A percentile compares a stretch with the other conserved stretches of the same genome.
Conservation (phyloP, 2,113 vertebrate genomes). For the Amia ocellicauda region DNA sequence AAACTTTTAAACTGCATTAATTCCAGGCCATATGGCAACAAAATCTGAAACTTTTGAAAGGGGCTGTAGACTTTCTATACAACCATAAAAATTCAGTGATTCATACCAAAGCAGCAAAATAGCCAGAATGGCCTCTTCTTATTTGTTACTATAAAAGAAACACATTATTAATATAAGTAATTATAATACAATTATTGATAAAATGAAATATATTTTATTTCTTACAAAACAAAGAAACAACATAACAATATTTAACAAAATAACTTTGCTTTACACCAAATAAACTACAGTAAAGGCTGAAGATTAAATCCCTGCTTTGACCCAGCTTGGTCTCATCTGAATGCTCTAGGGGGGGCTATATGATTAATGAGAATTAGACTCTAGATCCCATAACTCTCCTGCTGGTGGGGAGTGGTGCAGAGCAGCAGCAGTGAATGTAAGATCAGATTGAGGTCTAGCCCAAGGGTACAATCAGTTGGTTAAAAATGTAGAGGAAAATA, state of each 20-base stretch:
- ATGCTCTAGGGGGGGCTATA: background rate
- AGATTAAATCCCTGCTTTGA: background rate
- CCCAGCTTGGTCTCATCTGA: slow-evolving; percentile 3
- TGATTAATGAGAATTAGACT: background rate
- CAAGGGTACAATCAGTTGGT: background rate
- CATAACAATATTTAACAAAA: background rate
- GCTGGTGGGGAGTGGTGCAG: background rate
- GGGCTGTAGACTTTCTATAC: too few species aligned
- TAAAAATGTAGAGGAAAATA: background rate
- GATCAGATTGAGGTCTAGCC: background rate
- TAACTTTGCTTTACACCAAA: background rate
- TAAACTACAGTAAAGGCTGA: background rate
- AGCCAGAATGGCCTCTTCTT: too few species aligned
- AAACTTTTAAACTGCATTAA: too few species aligned
- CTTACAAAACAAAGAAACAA: too few species aligned
- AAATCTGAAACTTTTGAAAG: too few species aligned
- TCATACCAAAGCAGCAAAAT: too few species aligned
- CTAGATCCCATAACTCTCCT: background rate
- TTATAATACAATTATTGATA: too few species aligned
- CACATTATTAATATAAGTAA: too few species aligned
- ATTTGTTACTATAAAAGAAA: too few species aligned
- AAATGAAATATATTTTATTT: too few species aligned
- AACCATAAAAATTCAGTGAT: too few species aligned
- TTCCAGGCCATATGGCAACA: too few species aligned
- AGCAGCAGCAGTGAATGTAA: background rate